phyloP scores from a whole-genome alignment of 2,888 invertebrate species.

The Erebia palarica region DNA sequence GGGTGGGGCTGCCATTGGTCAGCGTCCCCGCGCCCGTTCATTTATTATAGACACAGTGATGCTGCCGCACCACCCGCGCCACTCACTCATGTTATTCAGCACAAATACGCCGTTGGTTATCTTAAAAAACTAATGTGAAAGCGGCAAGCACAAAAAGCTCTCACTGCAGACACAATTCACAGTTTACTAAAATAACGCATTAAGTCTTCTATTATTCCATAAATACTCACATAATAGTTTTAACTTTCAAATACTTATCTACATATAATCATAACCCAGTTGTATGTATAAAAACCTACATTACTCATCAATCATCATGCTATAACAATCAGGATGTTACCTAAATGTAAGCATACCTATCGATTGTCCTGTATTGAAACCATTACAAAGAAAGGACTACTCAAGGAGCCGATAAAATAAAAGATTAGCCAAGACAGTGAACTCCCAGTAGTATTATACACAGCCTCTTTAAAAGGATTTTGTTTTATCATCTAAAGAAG shows the following conservation, averaged over 20 bases:
- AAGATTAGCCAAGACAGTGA: slow-evolving; percentile 42
- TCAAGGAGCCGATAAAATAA: slow-evolving; percentile 45
- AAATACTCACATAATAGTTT: too few species aligned
- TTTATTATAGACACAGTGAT: slow-evolving; percentile 83
- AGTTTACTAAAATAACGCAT: background rate
- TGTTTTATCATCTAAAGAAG: slow-evolving; percentile 58
- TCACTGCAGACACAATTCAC: background rate
- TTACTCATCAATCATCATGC: background rate
- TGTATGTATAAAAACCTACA: background rate
- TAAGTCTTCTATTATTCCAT: too few species aligned
- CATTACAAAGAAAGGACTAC: slow-evolving; percentile 7
- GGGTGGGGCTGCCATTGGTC: slow-evolving; percentile 82
- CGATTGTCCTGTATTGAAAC: slow-evolving; percentile 12
- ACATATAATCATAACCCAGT: too few species aligned
- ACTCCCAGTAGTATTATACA: slow-evolving; percentile 54
- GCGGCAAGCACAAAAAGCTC: background rate
- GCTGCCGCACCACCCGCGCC: slow-evolving; percentile 51
- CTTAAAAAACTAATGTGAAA: slow-evolving; percentile 5
- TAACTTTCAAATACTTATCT: background rate
- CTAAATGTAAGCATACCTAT: background rate
- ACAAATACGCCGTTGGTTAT: slow-evolving; percentile 1
- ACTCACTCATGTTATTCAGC: slow-evolving; percentile 20
- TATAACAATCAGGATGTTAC: background rate
- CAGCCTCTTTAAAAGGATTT: slow-evolving; percentile 58
- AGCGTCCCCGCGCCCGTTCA: slow-evolving; percentile 81